A percentile compares a stretch with the other conserved stretches of the same genome.
These are phyloP conservation scores for Fregetta grallaria DNA, from an alignment of 2,113 vertebrate species.

Conservation along the genomic window DNA sequence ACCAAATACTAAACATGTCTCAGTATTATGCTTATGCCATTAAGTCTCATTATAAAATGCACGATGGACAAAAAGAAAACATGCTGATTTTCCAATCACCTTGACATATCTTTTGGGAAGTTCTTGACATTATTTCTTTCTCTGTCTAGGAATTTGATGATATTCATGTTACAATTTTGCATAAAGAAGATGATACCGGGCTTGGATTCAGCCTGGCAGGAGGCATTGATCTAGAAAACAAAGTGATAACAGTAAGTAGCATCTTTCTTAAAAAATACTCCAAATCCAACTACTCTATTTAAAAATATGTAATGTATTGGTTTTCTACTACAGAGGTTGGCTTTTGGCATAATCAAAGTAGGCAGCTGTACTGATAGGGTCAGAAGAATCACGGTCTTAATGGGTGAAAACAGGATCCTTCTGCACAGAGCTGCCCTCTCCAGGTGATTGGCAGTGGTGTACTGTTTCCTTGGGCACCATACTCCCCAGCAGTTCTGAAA, in stretches of 20 bases:
- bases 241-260: conserved; percentile 84
- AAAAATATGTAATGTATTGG: not conserved
- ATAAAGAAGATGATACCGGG: conserved; percentile 90
- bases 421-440: not conserved
- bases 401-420: not conserved
- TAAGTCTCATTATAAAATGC: not conserved
- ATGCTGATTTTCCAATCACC: not conserved
- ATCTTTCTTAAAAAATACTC: not conserved
- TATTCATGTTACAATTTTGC: conserved; percentile 89
- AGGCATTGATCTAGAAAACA: conserved; percentile 89
- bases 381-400: not conserved
- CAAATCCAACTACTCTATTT: not conserved
- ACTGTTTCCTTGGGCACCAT: not conserved
- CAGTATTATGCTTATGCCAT: not conserved
- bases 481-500: not conserved
- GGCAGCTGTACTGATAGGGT: not conserved
- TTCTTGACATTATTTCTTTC: not conserved
- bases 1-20: not conserved
- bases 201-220: conserved; percentile 95
- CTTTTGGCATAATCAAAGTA: not conserved
- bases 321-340: not conserved
- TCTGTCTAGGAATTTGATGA: conserved; percentile 84
- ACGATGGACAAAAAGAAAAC: not conserved
- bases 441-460: not conserved
- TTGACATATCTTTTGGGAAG: not conserved